Conservation (phyloP, 2,797 vertebrate genomes). For the Arctocebus calabarensis region DNA sequence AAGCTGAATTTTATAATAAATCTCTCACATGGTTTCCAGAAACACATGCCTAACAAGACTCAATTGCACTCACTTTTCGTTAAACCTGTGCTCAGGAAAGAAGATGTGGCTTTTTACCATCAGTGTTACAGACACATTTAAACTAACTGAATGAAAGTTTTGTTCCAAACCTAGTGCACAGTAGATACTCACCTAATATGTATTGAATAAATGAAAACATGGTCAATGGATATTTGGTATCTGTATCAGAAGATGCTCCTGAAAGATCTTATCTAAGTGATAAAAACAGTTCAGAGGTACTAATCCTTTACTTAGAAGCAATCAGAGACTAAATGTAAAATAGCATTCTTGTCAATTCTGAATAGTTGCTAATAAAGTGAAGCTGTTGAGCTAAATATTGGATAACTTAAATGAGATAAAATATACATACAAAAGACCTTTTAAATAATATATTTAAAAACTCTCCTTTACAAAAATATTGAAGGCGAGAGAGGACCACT, state of each 20-base stretch:
- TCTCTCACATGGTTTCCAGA: neutral
- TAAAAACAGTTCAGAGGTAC: neutral
- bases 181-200: neutral
- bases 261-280: neutral
- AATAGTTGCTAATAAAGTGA: slow-evolving; percentile 34
- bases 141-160: slow-evolving; percentile 47
- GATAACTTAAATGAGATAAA: slow-evolving; percentile 44
- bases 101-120: neutral
- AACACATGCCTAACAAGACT: neutral
- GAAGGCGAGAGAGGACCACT: neutral
- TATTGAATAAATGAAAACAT: neutral
- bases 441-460: slow-evolving; percentile 27
- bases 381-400: slow-evolving; percentile 8
- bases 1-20: slow-evolving; percentile 53
- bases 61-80: neutral
- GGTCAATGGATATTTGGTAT: neutral
- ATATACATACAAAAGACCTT: neutral
- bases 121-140: neutral
- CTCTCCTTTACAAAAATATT: neutral
- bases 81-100: slow-evolving; percentile 10
- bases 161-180: neutral
- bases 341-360: slow-evolving; percentile 3
- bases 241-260: neutral
- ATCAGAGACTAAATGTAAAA: slow-evolving; percentile 26
- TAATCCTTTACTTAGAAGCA: slow-evolving; percentile 15